Evolutionary conservation across 30 jellyfish, hydroid and myxozoan species (phyloP).

Genomic region (Hydractinia echinata): DNA sequence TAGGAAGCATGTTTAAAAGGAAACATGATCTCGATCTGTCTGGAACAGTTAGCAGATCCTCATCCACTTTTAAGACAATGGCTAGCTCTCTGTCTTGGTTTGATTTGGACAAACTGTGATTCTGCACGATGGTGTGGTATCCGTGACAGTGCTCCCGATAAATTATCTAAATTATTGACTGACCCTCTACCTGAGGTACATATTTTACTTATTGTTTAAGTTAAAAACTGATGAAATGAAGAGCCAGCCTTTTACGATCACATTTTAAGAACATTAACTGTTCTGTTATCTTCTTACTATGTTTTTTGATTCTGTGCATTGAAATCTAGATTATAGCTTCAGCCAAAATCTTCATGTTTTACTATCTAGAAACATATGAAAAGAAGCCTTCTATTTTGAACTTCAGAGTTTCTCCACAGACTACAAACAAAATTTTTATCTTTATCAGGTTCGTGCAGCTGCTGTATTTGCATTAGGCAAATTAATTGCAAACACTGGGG

Average conservation of each 20-base stretch:
- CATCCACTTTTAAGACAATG: conserved; percentile 96
- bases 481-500: conserved; percentile 90
- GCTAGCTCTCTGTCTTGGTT: conserved; percentile 94
- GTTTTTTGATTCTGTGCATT: background rate
- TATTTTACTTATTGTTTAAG: background rate
- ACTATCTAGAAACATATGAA: too few relatives aligned
- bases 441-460: conserved; percentile 89
- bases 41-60: conserved; percentile 88
- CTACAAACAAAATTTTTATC: too few relatives aligned
- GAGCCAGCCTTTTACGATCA: background rate
- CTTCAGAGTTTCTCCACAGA: too few relatives aligned
- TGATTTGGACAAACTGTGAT: conserved; percentile 86
- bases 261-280: background rate
- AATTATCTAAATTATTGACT: conserved; percentile 78
- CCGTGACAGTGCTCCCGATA: conserved; percentile 96
- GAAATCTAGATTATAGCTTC: too few relatives aligned
- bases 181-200: conserved; percentile 95
- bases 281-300: background rate
- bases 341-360: too few relatives aligned
- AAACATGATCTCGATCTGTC: conserved; percentile 89
- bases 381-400: too few relatives aligned
- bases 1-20: conserved; percentile 96
- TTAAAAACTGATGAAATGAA: background rate
- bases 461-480: conserved; percentile 93
- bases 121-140: conserved; percentile 99